Percentiles rank a stretch among this genome's conserved stretches.
These are phyloP conservation scores for Calyptommatus sinebrachiatus DNA, from an alignment of 2,113 vertebrate species.

Conservation along the genomic window DNA sequence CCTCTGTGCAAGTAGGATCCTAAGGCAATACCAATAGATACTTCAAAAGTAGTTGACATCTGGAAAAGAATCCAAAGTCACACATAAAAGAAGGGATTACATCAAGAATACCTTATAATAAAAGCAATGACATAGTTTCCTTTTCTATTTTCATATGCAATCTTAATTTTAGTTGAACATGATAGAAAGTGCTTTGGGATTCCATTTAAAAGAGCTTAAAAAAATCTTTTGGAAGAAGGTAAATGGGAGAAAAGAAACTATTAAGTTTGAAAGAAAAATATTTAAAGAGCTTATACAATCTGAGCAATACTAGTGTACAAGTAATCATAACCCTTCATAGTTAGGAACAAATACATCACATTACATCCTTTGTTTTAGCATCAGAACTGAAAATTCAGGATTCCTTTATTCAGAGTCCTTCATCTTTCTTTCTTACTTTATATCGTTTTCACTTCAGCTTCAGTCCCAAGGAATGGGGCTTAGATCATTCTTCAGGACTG, in stretches of 20 bases:
- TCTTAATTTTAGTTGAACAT: background rate
- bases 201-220: background rate
- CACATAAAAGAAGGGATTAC: too few species aligned
- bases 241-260: background rate
- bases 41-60: too few species aligned
- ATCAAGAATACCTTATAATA: too few species aligned
- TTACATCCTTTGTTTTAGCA: background rate
- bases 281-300: background rate
- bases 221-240: background rate
- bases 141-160: background rate
- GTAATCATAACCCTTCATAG: background rate
- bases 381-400: background rate
- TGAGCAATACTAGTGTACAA: background rate
- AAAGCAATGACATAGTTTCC: too few species aligned
- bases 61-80: too few species aligned
- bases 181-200: background rate
- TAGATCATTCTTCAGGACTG: too few species aligned
- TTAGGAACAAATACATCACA: background rate
- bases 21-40: too few species aligned
- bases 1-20: too few species aligned
- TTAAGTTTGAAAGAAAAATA: background rate
- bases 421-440: background rate
- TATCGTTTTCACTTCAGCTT: too few species aligned
- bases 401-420: background rate
- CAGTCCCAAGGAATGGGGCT: too few species aligned